Conservation (phyloP, 92 coral and sea anemone genomes). For the Palythoa grandiflora region DNA sequence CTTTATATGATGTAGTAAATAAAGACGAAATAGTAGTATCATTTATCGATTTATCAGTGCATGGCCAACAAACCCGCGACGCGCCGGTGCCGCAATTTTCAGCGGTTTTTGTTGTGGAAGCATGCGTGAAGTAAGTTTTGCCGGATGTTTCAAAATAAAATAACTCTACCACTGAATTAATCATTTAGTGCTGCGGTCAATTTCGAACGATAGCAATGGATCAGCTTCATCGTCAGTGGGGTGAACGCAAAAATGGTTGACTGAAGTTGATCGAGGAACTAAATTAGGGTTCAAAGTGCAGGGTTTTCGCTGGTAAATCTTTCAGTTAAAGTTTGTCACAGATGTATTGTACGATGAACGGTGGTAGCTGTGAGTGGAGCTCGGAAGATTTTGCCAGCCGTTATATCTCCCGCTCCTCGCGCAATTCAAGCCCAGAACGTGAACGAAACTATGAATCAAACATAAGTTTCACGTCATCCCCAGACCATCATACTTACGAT, state of each 20-base stretch:
- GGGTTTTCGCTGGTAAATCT: not conserved
- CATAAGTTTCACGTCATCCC: constrained; percentile 62
- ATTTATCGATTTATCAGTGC: too few species aligned
- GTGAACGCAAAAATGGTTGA: constrained; percentile 1
- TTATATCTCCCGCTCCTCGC: constrained; percentile 80
- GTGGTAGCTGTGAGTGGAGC: constrained; percentile 62
- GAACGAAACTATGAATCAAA: constrained; percentile 56
- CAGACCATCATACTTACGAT: constrained; percentile 61
- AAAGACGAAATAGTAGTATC: too few species aligned
- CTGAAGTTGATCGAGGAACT: not conserved
- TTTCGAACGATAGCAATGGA: not conserved
- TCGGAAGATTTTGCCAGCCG: constrained; percentile 80
- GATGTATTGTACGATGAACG: constrained; percentile 14
- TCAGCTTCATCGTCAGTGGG: constrained; percentile 25
- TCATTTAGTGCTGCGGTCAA: constrained; percentile 26
- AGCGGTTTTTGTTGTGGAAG: constrained; percentile 2
- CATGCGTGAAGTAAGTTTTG: constrained; percentile 33
- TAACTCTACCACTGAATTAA: constrained; percentile 13
- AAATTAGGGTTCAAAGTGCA: not conserved
- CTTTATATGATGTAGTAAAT: too few species aligned
- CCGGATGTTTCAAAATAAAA: constrained; percentile 42
- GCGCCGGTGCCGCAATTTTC: not conserved
- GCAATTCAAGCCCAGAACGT: constrained; percentile 88
- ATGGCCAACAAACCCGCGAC: too few species aligned
- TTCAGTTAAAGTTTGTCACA: not conserved